phyloP scores from a whole-genome alignment of 2,797 vertebrate species.

The Eutrigla gurnardus region DNA sequence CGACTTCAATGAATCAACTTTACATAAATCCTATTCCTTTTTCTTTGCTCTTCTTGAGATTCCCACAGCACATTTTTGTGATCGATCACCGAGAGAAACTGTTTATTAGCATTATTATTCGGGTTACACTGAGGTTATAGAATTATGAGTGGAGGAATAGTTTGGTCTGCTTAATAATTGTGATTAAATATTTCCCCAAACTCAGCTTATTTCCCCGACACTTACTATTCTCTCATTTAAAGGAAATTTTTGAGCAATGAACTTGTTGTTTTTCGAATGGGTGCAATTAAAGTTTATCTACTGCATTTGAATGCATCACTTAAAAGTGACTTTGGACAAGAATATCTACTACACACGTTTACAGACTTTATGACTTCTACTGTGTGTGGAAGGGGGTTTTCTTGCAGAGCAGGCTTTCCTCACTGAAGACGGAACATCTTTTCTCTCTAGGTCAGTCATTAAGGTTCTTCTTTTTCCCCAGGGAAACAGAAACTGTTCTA shows the following conservation, averaged over 20 bases:
- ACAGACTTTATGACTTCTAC: neutral
- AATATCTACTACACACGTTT: neutral
- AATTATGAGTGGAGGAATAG: no score
- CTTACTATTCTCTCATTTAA: neutral
- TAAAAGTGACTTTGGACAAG: neutral
- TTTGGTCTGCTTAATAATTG: no score
- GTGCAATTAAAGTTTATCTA: neutral
- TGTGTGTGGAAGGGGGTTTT: neutral
- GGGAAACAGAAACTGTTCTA: slow-evolving; percentile 28
- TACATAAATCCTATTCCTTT: no score
- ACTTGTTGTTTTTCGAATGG: neutral
- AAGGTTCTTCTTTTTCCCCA: slow-evolving; percentile 6
- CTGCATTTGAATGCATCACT: neutral
- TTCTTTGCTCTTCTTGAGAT: no score
- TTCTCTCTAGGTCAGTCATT: slow-evolving; percentile 28
- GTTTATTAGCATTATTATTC: no score
- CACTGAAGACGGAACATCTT: neutral
- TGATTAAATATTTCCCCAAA: no score
- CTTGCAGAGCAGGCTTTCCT: neutral
- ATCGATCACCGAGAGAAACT: no score
- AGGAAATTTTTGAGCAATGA: neutral
- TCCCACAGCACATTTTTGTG: no score
- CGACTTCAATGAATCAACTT: no score
- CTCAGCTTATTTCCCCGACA: no score
- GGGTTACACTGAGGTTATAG: no score